phyloP scores from a whole-genome alignment of 2,797 vertebrate species.

The Crypturellus tataupa region DNA sequence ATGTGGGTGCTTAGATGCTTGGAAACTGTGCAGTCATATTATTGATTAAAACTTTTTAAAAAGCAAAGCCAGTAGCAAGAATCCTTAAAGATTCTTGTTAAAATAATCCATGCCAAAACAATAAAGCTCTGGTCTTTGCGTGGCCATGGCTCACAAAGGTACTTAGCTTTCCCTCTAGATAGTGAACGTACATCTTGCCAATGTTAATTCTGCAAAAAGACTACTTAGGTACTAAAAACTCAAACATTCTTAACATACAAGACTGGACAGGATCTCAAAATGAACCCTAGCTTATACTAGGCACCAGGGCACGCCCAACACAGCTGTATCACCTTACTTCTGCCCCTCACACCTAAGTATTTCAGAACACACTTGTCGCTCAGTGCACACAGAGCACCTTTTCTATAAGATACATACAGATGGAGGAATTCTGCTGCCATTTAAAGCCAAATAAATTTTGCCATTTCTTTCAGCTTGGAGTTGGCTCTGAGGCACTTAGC shows the following conservation, averaged over 20 bases:
- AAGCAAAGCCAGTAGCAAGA: background rate
- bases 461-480: background rate
- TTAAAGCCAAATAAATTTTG: background rate
- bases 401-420: background rate
- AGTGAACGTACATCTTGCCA: background rate
- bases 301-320: background rate
- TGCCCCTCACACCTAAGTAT: accelerated
- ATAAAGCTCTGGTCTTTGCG: background rate
- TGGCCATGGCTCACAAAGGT: background rate
- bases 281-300: background rate
- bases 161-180: background rate
- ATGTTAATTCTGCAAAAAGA: background rate
- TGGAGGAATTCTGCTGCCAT: background rate
- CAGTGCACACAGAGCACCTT: background rate
- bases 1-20: background rate
- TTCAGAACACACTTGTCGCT: background rate
- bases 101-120: background rate
- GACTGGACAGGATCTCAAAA: background rate
- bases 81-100: background rate
- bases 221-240: background rate
- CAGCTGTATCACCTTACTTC: background rate
- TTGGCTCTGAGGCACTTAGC: background rate
- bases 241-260: background rate
- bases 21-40: background rate
- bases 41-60: background rate